phyloP scores from a whole-genome alignment of 1,140 invertebrate genomes.

The Zophobas atratus region DNA sequence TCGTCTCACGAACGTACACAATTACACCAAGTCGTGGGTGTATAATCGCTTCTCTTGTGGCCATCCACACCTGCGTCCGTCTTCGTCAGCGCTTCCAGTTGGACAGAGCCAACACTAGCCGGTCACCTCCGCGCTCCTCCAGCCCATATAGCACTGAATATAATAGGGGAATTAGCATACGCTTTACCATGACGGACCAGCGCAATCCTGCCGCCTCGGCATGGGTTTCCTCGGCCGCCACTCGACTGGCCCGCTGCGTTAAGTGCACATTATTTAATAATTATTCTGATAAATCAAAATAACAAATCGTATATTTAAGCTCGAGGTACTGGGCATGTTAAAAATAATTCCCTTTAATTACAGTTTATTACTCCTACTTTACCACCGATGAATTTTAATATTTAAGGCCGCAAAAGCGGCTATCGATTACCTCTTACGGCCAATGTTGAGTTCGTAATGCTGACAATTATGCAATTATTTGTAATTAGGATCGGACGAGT shows the following conservation, averaged over 20 bases:
- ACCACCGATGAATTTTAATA: slow-evolving; percentile 56
- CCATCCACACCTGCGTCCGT: slow-evolving; percentile 47
- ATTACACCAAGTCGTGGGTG: slow-evolving; percentile 64
- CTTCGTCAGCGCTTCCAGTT: slow-evolving; percentile 46
- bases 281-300: slow-evolving; percentile 69
- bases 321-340: slow-evolving; percentile 62
- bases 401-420: slow-evolving; percentile 44
- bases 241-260: slow-evolving; percentile 58
- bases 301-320: slow-evolving; percentile 67
- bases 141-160: slow-evolving; percentile 67
- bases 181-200: slow-evolving; percentile 56
- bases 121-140: slow-evolving; percentile 38
- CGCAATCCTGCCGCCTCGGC: not conserved
- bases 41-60: slow-evolving; percentile 61
- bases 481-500: slow-evolving; percentile 29
- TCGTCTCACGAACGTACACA: slow-evolving; percentile 63
- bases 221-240: not conserved
- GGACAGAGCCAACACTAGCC: slow-evolving; percentile 3
- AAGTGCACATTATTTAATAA: slow-evolving; percentile 68
- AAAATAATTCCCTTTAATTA: slow-evolving; percentile 68
- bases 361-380: slow-evolving; percentile 64
- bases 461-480: slow-evolving; percentile 49
- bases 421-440: slow-evolving; percentile 45
- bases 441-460: slow-evolving; percentile 37
- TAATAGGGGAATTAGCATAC: slow-evolving; percentile 68